These are phyloP conservation scores for Vombatus ursinus DNA, from an alignment of 2,113 vertebrate genomes.

Conservation along the genomic window DNA sequence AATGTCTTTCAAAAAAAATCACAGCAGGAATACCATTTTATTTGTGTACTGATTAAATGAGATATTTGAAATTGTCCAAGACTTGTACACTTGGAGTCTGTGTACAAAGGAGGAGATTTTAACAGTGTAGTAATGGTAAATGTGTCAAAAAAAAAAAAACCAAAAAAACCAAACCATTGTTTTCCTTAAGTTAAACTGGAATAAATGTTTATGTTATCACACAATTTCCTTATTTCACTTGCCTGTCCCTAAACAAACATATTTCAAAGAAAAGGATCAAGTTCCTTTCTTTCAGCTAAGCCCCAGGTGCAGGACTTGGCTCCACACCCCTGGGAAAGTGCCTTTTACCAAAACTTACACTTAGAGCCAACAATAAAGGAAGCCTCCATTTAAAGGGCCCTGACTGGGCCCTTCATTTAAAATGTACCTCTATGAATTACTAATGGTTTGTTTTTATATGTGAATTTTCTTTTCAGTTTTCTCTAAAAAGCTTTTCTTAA, in stretches of 20 bases:
- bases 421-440: not conserved
- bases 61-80: not conserved
- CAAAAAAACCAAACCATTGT: no score
- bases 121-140: not conserved
- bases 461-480: not conserved
- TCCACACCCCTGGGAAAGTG: slow-evolving; percentile 56
- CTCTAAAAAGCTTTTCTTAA: not conserved
- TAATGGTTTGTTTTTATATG: not conserved
- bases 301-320: slow-evolving; percentile 58
- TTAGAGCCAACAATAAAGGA: not conserved
- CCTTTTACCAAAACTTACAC: slow-evolving; percentile 27
- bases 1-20: not conserved
- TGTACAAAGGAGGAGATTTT: not conserved
- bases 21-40: not conserved
- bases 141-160: fast-evolving
- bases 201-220: slow-evolving; percentile 64
- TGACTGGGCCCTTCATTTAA: not conserved
- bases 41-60: not conserved
- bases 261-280: not conserved
- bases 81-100: not conserved
- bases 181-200: slow-evolving; percentile 7
- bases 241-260: slow-evolving; percentile 79
- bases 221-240: slow-evolving; percentile 77
- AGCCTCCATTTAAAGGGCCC: no score
- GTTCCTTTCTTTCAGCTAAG: slow-evolving; percentile 2